Conservation (phyloP, 2,797 vertebrate genomes). For the Periophthalmus magnuspinnatus region DNA sequence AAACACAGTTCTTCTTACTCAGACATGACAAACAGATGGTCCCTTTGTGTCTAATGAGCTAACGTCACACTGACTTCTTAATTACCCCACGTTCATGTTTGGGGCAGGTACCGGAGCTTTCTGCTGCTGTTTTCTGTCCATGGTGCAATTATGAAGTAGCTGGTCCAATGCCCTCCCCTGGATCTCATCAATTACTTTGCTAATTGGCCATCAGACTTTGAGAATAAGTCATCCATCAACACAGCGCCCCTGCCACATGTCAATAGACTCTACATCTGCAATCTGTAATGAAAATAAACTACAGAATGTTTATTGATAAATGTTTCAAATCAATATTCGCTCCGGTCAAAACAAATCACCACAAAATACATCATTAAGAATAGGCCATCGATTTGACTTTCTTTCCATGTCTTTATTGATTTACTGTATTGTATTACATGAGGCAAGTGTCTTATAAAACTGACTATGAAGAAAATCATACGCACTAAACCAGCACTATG, state of each 20-base stretch:
- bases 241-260: slow-evolving; percentile 44
- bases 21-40: slow-evolving; percentile 26
- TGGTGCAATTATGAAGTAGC: slow-evolving; percentile 56
- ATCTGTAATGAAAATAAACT: slow-evolving; percentile 16
- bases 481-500: neutral
- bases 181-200: slow-evolving; percentile 59
- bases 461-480: neutral
- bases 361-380: slow-evolving; percentile 12
- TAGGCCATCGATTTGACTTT: neutral
- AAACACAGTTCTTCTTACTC: too few species aligned
- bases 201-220: slow-evolving; percentile 61
- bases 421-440: neutral
- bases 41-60: slow-evolving; percentile 50
- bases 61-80: slow-evolving; percentile 61
- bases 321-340: slow-evolving; percentile 19
- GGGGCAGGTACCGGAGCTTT: slow-evolving; percentile 32
- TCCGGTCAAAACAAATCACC: slow-evolving; percentile 10
- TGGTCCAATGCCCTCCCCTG: slow-evolving; percentile 53
- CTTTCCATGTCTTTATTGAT: slow-evolving; percentile 1
- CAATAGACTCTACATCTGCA: slow-evolving; percentile 43
- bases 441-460: neutral
- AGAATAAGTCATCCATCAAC: slow-evolving; percentile 64
- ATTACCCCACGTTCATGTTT: slow-evolving; percentile 49
- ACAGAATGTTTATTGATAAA: slow-evolving; percentile 19
- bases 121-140: slow-evolving; percentile 40